Percentiles rank a stretch among this genome's conserved stretches.
Evolutionary conservation across 2,888 invertebrate species (phyloP).

Genomic region (Mimas tiliae): DNA sequence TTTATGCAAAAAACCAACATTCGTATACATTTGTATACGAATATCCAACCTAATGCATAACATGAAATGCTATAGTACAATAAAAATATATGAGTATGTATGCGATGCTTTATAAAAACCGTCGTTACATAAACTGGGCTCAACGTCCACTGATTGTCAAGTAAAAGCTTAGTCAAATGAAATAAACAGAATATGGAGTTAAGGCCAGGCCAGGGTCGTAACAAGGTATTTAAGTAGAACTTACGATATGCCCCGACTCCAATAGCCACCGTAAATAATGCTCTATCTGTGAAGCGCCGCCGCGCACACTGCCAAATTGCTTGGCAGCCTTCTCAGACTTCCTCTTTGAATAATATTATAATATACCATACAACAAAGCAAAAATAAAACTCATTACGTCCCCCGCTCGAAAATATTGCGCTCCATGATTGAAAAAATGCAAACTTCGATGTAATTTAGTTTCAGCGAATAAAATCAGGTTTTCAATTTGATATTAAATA

Average conservation of each 20-base stretch:
- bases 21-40: not conserved
- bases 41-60: not conserved
- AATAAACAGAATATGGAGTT: constrained; percentile 39
- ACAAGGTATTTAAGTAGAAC: constrained; percentile 78
- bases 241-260: constrained; percentile 69
- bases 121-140: constrained; percentile 11
- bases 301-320: constrained; percentile 76
- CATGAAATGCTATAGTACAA: not conserved
- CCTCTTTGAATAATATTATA: constrained; percentile 80
- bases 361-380: constrained; percentile 70
- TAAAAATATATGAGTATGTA: not conserved
- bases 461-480: not conserved
- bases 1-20: not conserved
- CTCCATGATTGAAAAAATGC: constrained; percentile 34
- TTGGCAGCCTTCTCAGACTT: constrained; percentile 79
- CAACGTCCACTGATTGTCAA: constrained; percentile 11
- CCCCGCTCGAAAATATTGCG: constrained; percentile 34
- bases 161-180: constrained; percentile 23
- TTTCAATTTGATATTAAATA: not conserved
- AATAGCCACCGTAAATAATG: constrained; percentile 77
- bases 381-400: constrained; percentile 60
- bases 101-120: not conserved
- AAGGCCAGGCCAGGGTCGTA: constrained; percentile 52
- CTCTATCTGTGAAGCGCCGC: constrained; percentile 70
- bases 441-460: not conserved